These are phyloP conservation scores for Myotis pilosus DNA, from an alignment of 2,797 vertebrate genomes.

Conservation along the genomic window DNA sequence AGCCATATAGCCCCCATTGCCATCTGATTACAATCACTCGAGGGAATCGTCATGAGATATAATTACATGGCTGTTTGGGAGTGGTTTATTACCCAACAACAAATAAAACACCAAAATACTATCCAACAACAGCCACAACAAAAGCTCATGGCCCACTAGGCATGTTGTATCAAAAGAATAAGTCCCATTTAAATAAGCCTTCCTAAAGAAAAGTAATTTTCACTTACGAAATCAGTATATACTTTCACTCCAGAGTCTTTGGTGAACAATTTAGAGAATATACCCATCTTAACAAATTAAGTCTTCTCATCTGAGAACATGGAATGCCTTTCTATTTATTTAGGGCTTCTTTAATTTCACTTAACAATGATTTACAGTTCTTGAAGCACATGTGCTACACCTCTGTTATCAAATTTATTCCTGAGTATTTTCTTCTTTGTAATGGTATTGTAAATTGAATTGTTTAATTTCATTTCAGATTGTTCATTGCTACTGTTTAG, in stretches of 20 bases:
- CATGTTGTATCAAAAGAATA: background rate
- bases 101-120: background rate
- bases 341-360: background rate
- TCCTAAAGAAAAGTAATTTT: background rate
- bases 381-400: background rate
- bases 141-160: background rate
- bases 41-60: background rate
- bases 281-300: background rate
- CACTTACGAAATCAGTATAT: background rate
- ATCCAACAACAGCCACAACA: background rate
- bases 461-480: background rate
- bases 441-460: background rate
- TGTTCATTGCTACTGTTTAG: background rate
- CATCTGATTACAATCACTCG: background rate
- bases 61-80: background rate
- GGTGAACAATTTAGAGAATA: background rate
- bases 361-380: background rate
- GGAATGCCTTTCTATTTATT: background rate
- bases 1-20: background rate
- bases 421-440: background rate
- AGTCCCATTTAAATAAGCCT: background rate
- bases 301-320: background rate
- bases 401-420: background rate
- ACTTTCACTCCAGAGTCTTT: background rate
- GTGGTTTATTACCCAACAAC: background rate